Conservation (phyloP, 2,888 invertebrate genomes). For the Zhengitettix transpicula region DNA sequence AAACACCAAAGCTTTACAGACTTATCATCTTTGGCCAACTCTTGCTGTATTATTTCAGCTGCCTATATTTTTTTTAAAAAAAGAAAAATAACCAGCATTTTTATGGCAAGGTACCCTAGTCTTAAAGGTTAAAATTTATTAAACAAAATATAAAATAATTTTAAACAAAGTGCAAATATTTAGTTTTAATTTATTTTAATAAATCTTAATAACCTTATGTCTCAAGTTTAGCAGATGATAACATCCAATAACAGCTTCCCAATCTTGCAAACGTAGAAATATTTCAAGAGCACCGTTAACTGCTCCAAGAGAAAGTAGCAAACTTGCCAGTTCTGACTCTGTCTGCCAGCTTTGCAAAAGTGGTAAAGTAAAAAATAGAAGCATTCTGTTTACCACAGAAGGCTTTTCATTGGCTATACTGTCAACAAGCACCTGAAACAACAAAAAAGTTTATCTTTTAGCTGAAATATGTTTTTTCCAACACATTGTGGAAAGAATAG, state of each 20-base stretch:
- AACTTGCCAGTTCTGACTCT: slow-evolving; percentile 57
- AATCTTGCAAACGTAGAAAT: slow-evolving; percentile 56
- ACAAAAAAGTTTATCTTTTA: not conserved
- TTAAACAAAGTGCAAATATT: too few relatives aligned
- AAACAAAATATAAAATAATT: not conserved
- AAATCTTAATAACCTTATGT: slow-evolving; percentile 46
- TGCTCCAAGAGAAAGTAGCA: slow-evolving; percentile 64
- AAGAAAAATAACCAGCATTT: not conserved
- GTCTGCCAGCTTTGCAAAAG: slow-evolving; percentile 61
- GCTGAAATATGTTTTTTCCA: not conserved
- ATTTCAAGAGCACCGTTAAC: slow-evolving; percentile 71
- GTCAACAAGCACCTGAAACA: slow-evolving; percentile 37
- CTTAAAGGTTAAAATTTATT: not conserved
- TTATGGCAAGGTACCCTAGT: not conserved
- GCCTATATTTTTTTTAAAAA: slow-evolving; percentile 38
- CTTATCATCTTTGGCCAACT: slow-evolving; percentile 48
- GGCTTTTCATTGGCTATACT: slow-evolving; percentile 29
- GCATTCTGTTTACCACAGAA: slow-evolving; percentile 28
- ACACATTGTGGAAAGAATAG: too few relatives aligned
- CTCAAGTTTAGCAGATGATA: slow-evolving; percentile 68
- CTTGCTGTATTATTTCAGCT: slow-evolving; percentile 70
- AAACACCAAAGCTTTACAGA: slow-evolving; percentile 78
- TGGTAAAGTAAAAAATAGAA: slow-evolving; percentile 51
- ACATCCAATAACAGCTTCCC: slow-evolving; percentile 88
- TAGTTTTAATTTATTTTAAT: too few relatives aligned